Base-by-base conservation (phyloP, 2,888 invertebrate species). In the Dyspetes luteomarginatus region DNA sequence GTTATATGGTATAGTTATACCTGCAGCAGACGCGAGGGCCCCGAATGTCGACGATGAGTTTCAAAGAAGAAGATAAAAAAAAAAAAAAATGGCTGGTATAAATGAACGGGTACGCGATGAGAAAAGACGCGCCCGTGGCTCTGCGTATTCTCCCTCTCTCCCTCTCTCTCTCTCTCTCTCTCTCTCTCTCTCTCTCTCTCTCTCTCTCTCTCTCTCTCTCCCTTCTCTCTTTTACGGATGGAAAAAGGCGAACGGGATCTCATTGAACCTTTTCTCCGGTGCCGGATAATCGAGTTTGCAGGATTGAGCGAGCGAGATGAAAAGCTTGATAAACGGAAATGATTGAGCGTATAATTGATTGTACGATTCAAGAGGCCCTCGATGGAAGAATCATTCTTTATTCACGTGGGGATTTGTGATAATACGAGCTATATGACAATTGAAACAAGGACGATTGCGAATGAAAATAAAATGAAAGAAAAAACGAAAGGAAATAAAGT, bases 1-100 rank as follows among this genome's bases (percentile, higher is more conserved):
- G 64, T 69, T 71, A 76, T 64, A 72, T 60, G n/a, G n/a, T n/a
- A n/a, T n/a, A n/a, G n/a, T n/a, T 65, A 48, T 62, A 73, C 64
- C 73, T 73, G 68, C 56, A 64, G 48, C 75, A 67, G 56, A 65
- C 52, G 45, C 45, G 19, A 55, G 48, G 76, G 43, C 41, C 50
- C 79, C 75, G 56, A 82, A 74, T 72, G 72, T 72, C 67, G 56
- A 55, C 43, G 48, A 75, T 56, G 30, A 26, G 41, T 62, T 56
- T 4, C 43, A 50, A 56, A 55, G 22, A 50, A 28, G 22, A 52
- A 62, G 69, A 7, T n/a, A 15, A 52, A 7, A 26, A 24, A 19
- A 30, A 52, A 41, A 43, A 3, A 28, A 26, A 72, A 73, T n/a
- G 41, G 60, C n/a, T n/a, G n/a, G n/a, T n/a, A 24, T 60, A 43